Evolutionary conservation across 2,797 vertebrate genomes (phyloP), one percentile per base, ranked within the genome.

Genomic region (Coilia nasus): DNA sequence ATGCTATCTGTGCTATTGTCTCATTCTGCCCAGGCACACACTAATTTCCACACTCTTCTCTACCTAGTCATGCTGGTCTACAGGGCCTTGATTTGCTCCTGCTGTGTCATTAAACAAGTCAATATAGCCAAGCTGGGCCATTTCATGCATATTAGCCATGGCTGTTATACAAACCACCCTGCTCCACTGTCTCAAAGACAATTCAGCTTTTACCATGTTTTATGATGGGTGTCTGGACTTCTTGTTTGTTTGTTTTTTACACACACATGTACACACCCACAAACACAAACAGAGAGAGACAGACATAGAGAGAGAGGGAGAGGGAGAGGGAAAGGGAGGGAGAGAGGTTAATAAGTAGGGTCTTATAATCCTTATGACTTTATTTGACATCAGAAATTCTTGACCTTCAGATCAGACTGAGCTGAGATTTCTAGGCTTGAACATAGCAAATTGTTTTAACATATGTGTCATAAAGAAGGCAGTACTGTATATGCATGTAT

Each of bases 161-260:
- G 67, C 67, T 35, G 28, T 75, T 75, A 75, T 41, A 75, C 64
- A 71, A 75, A 75, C 67, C 35, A 28, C 35, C 28, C 67, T 75
- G 15, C 23, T 10, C 64, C 5, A 31, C 25, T 31, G 25, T 28
- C 25, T 15, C 28, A 31, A 31, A 71, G 11, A 12, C 64, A 67
- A 3, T 0, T 14, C 28, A n/a, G 64, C 25, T 71, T 31, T 28
- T 31, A n/a, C 57, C 50, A 25, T 71, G n/a, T 71, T 35, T 41
- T 41, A 23, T 64, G 60, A 64, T 23, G n/a, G 1, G 28, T 17
- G 14, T 75, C 5, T 71, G 5, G 1, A 2, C 10, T 31, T 15
- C 23, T 64, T 64, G 10, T 62, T n/a, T n/a, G n/a, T 12, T 12
- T 19, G 12, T 19, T 57, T 15, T 57, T 15, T 57, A 57, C 17